Evolutionary conservation across 1,140 invertebrate genomes (phyloP).

Genomic region (Cydia splendana): DNA sequence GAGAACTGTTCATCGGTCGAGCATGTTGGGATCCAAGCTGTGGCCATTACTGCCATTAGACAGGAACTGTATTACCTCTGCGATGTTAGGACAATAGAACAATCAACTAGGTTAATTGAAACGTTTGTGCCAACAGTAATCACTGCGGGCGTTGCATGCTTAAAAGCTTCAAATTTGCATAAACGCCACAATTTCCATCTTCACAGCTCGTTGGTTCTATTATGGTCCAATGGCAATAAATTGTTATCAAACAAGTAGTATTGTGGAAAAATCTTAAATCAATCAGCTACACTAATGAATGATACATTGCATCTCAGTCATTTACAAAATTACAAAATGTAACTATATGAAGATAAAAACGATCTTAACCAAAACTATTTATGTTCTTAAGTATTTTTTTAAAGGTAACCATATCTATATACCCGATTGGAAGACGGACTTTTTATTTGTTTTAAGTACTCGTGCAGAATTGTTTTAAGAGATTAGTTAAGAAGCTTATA

Average conservation of each 20-base stretch:
- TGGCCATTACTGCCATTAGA: neutral
- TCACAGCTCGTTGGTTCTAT: neutral
- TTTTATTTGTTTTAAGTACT: no score
- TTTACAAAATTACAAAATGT: no score
- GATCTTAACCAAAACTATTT: no score
- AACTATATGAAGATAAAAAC: no score
- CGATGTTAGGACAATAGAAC: constrained; percentile 6
- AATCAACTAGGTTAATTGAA: constrained; percentile 20
- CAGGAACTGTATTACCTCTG: neutral
- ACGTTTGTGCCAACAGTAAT: constrained; percentile 13
- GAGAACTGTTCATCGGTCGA: no score
- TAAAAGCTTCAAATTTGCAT: constrained; percentile 28
- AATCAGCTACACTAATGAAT: neutral
- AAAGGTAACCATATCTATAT: no score
- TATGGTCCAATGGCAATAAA: constrained; percentile 6
- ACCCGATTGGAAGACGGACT: no score
- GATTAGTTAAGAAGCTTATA: no score
- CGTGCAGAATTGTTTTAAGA: no score
- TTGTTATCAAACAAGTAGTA: neutral
- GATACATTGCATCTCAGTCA: neutral
- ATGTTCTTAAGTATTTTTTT: no score
- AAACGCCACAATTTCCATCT: constrained; percentile 23
- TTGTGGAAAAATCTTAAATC: neutral
- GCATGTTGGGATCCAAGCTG: neutral
- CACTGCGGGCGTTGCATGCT: constrained; percentile 1